Conservation (phyloP, 2,797 vertebrate genomes). For the Lacerta bilineata region DNA sequence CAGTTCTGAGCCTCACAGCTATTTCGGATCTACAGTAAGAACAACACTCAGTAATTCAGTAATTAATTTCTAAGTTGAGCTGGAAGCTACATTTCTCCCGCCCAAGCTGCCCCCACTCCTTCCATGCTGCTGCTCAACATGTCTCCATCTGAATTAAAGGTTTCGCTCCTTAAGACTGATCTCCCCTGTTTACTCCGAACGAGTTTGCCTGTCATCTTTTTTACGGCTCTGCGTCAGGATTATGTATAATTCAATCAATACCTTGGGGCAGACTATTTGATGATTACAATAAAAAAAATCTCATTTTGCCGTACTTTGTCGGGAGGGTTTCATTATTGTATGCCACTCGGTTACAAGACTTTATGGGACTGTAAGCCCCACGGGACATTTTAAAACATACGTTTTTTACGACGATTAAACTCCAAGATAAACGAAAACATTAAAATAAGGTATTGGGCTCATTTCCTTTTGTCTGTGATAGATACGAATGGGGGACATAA, state of each 20-base stretch:
- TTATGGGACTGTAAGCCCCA: conserved; percentile 77
- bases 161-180: conserved; percentile 43
- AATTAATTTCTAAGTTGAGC: conserved; percentile 39
- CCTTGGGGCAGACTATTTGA: conserved; percentile 73
- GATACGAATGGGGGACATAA: conserved; percentile 45
- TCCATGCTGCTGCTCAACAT: not conserved
- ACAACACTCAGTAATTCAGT: not conserved
- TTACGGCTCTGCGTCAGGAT: conserved; percentile 64
- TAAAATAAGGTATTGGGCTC: conserved; percentile 77
- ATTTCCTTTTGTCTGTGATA: conserved; percentile 75
- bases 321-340: conserved; percentile 74
- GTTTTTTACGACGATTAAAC: conserved; percentile 75
- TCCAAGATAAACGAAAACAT: conserved; percentile 79
- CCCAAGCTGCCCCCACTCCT: not conserved
- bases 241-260: conserved; percentile 80
- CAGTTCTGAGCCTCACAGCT: not conserved
- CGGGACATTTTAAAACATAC: conserved; percentile 76
- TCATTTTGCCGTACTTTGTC: conserved; percentile 61
- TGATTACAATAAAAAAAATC: conserved; percentile 66
- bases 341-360: conserved; percentile 75
- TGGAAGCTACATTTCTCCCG: conserved; percentile 26
- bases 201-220: conserved; percentile 50
- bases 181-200: conserved; percentile 52
- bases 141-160: conserved; percentile 39
- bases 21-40: not conserved